phyloP scores from a whole-genome alignment of 2,113 vertebrate species.

The Malurus elegans region DNA sequence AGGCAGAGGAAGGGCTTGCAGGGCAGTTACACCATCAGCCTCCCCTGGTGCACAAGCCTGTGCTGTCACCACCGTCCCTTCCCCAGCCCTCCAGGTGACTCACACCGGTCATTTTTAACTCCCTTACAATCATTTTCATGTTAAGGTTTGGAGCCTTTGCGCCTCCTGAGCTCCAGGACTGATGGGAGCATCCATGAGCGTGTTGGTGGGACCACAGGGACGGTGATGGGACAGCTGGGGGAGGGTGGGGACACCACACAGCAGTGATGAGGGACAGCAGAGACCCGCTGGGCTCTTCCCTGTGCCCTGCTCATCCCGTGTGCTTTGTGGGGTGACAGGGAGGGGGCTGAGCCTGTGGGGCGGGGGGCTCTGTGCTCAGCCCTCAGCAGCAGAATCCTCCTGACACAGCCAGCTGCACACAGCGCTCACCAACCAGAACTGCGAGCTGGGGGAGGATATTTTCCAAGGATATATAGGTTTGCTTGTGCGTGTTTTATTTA shows the following conservation, averaged over 20 bases:
- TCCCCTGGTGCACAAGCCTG: accelerated
- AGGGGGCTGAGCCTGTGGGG: not conserved
- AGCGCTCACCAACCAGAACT: accelerated
- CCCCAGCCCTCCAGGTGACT: not conserved
- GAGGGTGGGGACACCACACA: too few species aligned
- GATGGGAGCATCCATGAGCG: accelerated
- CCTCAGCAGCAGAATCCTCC: not conserved
- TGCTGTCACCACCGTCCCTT: not conserved
- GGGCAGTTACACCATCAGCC: not conserved
- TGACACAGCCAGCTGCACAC: not conserved
- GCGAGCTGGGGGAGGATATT: not conserved
- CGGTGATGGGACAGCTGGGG: not conserved
- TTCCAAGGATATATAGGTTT: not conserved
- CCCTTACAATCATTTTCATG: accelerated
- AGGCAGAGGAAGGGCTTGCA: not conserved
- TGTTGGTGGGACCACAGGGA: not conserved
- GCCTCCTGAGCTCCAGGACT: too few species aligned
- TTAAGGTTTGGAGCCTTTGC: not conserved
- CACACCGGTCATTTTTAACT: not conserved
- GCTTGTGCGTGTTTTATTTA: not conserved
- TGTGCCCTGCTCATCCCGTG: accelerated
- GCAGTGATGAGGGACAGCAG: not conserved
- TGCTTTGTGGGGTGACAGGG: not conserved
- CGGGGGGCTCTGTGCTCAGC: not conserved
- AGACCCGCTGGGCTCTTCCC: not conserved